Percentiles rank a stretch among this genome's conserved stretches.
Evolutionary conservation across 2,888 invertebrate genomes (phyloP).

Genomic region (Clepsis dumicolana): DNA sequence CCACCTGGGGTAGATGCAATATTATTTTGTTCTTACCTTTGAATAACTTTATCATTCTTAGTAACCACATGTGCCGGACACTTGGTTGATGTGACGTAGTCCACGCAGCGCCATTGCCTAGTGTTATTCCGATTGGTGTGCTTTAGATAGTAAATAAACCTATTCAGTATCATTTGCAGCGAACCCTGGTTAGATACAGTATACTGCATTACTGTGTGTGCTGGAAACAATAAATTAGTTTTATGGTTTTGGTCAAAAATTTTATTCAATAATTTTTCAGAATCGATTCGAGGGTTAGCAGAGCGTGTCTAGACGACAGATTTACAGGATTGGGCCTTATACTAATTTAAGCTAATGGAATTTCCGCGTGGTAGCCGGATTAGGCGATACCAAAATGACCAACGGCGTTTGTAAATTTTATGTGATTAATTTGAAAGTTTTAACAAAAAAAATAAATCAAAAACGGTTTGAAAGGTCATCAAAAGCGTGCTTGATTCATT

Average conservation of each 20-base stretch:
- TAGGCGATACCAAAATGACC: too few relatives aligned
- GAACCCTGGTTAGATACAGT: slow-evolving; percentile 74
- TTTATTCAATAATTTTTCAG: background rate
- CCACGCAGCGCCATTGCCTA: slow-evolving; percentile 76
- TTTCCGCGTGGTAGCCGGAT: too few relatives aligned
- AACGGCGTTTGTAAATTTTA: too few relatives aligned
- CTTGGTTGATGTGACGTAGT: slow-evolving; percentile 63
- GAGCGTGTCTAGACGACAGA: too few relatives aligned
- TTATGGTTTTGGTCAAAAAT: background rate
- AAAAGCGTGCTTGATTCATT: too few relatives aligned
- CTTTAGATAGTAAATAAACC: slow-evolving; percentile 72
- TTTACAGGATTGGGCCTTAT: too few relatives aligned
- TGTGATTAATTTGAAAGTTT: too few relatives aligned
- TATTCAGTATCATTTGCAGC: slow-evolving; percentile 72
- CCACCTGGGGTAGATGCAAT: too few relatives aligned
- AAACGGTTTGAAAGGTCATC: too few relatives aligned
- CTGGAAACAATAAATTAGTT: slow-evolving; percentile 21
- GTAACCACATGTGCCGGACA: slow-evolving; percentile 74
- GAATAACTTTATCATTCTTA: slow-evolving; percentile 64
- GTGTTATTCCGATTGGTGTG: slow-evolving; percentile 64
- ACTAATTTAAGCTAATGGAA: too few relatives aligned
- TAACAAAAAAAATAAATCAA: too few relatives aligned
- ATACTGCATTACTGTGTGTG: slow-evolving; percentile 61
- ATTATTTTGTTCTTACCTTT: slow-evolving; percentile 59
- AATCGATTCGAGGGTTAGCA: background rate